Conservation (phyloP, 2,888 invertebrate species). For the Leptopilina myrica region DNA sequence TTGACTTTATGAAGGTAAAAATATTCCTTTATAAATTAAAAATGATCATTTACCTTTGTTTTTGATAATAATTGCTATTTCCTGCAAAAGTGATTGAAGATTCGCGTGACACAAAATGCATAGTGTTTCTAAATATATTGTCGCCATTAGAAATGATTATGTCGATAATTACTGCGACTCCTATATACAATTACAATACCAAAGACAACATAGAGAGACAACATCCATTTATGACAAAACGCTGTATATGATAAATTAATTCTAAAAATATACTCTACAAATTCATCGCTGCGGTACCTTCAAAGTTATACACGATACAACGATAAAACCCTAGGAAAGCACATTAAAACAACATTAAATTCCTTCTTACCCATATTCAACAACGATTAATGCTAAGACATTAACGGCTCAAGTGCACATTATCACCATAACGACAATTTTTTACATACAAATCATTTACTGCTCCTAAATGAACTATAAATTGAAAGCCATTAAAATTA, state of each 20-base stretch:
- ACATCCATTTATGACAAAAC: conserved; percentile 43
- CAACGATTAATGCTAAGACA: background rate
- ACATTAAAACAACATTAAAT: conserved; percentile 27
- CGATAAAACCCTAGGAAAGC: conserved; percentile 40
- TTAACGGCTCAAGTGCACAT: background rate
- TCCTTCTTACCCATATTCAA: background rate
- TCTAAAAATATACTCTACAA: conserved; percentile 28
- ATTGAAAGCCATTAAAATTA: too few relatives aligned
- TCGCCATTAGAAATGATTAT: conserved; percentile 8
- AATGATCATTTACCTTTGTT: background rate
- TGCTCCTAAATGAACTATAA: too few relatives aligned
- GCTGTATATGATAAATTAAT: conserved; percentile 10
- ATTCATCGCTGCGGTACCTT: conserved; percentile 12
- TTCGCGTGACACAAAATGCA: background rate
- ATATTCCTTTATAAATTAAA: too few relatives aligned
- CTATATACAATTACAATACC: conserved; percentile 6
- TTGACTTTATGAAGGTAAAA: too few relatives aligned
- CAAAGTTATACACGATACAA: conserved; percentile 29
- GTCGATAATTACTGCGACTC: conserved; percentile 18
- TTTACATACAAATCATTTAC: background rate
- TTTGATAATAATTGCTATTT: background rate
- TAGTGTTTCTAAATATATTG: conserved; percentile 8
- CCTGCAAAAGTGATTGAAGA: background rate
- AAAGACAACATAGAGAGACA: background rate
- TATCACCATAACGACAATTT: background rate